A percentile compares a stretch with the other conserved stretches of the same genome.
These are phyloP conservation scores for Heliothis subflexa DNA, from an alignment of 1,140 invertebrate species.

Conservation along the genomic window DNA sequence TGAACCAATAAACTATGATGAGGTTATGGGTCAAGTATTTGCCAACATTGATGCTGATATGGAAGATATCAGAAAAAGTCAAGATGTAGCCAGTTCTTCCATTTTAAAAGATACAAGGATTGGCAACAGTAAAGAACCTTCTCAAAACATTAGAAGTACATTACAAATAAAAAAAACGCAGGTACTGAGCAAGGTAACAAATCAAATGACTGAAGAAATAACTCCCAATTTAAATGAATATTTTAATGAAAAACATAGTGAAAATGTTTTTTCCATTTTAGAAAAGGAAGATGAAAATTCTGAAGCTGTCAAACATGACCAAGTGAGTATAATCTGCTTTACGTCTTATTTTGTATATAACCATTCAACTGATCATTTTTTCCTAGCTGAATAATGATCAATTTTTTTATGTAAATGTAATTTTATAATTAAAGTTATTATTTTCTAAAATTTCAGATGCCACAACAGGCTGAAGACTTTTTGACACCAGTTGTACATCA, in stretches of 20 bases:
- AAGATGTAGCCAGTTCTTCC: conserved; percentile 39
- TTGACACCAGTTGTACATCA: conserved; percentile 57
- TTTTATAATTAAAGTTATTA: background rate
- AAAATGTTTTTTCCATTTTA: conserved; percentile 73
- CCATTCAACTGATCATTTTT: background rate
- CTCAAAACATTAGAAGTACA: conserved; percentile 34
- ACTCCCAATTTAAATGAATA: conserved; percentile 44
- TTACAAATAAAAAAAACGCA: conserved; percentile 32
- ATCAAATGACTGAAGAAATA: conserved; percentile 12
- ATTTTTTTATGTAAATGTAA: too few relatives aligned
- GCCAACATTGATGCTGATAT: conserved; percentile 78
- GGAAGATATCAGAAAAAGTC: conserved; percentile 53
- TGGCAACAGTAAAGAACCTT: conserved; percentile 24
- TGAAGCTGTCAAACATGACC: conserved; percentile 15
- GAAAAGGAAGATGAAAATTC: conserved; percentile 62
- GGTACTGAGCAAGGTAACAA: background rate
- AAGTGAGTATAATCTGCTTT: conserved; percentile 42
- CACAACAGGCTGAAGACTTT: conserved; percentile 51
- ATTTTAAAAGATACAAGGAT: conserved; percentile 44
- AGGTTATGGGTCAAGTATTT: conserved; percentile 74
- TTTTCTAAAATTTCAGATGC: conserved; percentile 38
- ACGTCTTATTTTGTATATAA: background rate
- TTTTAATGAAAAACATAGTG: conserved; percentile 65
- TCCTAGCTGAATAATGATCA: too few relatives aligned
- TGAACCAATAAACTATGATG: conserved; percentile 73